Conservation (phyloP, 2,888 invertebrate species). For the Patella caerulea region DNA sequence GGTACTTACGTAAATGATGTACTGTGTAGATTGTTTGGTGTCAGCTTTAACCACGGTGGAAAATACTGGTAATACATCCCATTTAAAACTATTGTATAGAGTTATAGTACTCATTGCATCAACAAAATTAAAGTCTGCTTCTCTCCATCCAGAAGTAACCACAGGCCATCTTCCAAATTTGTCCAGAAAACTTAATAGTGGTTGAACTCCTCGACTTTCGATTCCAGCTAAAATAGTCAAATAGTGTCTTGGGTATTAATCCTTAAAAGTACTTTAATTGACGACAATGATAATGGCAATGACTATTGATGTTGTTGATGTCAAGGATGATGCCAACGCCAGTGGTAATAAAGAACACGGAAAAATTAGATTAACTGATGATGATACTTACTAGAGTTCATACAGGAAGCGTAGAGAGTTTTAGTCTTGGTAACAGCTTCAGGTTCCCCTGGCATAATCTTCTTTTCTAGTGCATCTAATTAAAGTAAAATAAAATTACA, state of each 20-base stretch:
- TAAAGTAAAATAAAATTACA: slow-evolving; percentile 21
- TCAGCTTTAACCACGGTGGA: slow-evolving; percentile 81
- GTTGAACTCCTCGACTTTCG: slow-evolving; percentile 9
- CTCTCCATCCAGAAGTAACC: slow-evolving; percentile 75
- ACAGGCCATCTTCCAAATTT: slow-evolving; percentile 89
- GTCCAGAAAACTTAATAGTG: slow-evolving; percentile 55
- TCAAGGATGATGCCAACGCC: too few species aligned
- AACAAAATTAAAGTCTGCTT: slow-evolving; percentile 70
- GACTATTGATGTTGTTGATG: too few species aligned
- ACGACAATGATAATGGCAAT: too few species aligned
- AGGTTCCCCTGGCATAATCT: slow-evolving; percentile 31
- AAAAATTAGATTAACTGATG: too few species aligned
- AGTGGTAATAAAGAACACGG: too few species aligned
- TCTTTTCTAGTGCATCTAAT: slow-evolving; percentile 78
- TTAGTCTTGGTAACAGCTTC: slow-evolving; percentile 78
- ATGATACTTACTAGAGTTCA: slow-evolving; percentile 81
- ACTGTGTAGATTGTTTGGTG: slow-evolving; percentile 89
- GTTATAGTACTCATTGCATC: slow-evolving; percentile 77
- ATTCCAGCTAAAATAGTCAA: slow-evolving; percentile 12
- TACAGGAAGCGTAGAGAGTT: slow-evolving; percentile 87
- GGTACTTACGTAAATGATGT: slow-evolving; percentile 83
- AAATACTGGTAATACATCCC: slow-evolving; percentile 30
- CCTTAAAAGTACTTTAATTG: too few species aligned
- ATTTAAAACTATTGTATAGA: slow-evolving; percentile 79
- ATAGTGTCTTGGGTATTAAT: too few species aligned